Evolutionary conservation across 2,113 vertebrate species (phyloP), one percentile per base, ranked within the genome.

Genomic region (Corythornis madagascariensis): DNA sequence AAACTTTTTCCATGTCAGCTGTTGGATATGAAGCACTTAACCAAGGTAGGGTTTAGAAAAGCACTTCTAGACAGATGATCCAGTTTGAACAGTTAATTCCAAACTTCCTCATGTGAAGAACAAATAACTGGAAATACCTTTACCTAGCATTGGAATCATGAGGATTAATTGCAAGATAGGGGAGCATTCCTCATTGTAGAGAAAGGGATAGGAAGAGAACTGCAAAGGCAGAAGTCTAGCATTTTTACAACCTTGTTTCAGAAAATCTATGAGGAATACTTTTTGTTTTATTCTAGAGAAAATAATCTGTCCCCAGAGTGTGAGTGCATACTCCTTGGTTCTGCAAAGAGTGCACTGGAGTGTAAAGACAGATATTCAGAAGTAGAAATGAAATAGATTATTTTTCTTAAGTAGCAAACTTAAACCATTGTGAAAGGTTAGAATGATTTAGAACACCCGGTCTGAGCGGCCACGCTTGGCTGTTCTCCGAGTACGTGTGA

Each of bases 371-470:
- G 80, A 94, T 88, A 96, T 89, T 92, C 93, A 89, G 69, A 87
- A 88, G 71, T 31, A 89, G 79, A 93, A 95, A 70, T 0, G 4
- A 94, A 96, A 95, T 82, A 94, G 52, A 67, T 60, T 47, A 84
- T 70, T 67, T 69, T 87, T 86, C 93, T 89, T 42, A 80, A 84
- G 66, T 94, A 94, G 82, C 88, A 91, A 96, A 93, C 92, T 94
- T 96, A 95, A 97, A 96, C 94, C 84, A 93, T 84, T 71, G 88
- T 7, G 0, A 96, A 97, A 97, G 94, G 96, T 96, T 96, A 96
- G 91, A 92, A 96, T 96, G 96, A 96, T 96, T 96, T 96, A 96
- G 94, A 91, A 66, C 88, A 94, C 78, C 91, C 59, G 86, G 86
- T 85, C 82, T 83, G 79, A 86, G 76, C 4, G 4, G 96, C 88